Evolutionary conservation across 2,797 vertebrate species (phyloP), one percentile per base, ranked within the genome.

Genomic region (Myotis vivesi): DNA sequence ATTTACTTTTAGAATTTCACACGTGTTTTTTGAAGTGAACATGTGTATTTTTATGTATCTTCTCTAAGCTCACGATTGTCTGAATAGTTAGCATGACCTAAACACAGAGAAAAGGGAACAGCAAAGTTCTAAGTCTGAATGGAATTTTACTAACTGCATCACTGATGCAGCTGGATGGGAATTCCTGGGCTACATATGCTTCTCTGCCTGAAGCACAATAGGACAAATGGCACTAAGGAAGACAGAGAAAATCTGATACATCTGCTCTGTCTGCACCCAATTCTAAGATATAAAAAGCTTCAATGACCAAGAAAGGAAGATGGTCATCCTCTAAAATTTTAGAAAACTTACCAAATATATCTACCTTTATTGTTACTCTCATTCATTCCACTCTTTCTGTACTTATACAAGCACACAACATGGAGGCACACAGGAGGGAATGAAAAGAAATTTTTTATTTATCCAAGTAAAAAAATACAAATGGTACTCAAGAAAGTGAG

Each of bases 1-100:
- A 93, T 77, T 66, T 71, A 46, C 53, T 51, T 95, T 83, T 71
- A 83, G 30, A 55, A 77, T 91, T 69, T 87, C 23, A 71, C 9
- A 55, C 0, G 9, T 64, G 17, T 88, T 87, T 87, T 93, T 83
- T 64, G n/a, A 87, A 53, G 41, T 89, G 68, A 75, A 68, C 8
- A 36, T 36, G 12, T 55, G 38, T 71, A 49, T 64, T 41, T 36
- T 77, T 16, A 57, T 79, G 3, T 22, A 77, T 2, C 16, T 64
- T 55, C 20, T 77, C 17, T 46, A 83, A 30, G 64, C 3, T 72
- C 33, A 72, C 53, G 17, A 53, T n/a, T 84, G 22, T 38, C 28
- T 79, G 22, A 91, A 76, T 72, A 36, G 23, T 64, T 59, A 66
- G 46, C 8, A 44, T 44, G 77, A 44, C n/a, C 23, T 66, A 83